These are phyloP conservation scores for Brachionus angularis DNA, from an alignment of 1,140 invertebrate genomes.

Conservation along the genomic window DNA sequence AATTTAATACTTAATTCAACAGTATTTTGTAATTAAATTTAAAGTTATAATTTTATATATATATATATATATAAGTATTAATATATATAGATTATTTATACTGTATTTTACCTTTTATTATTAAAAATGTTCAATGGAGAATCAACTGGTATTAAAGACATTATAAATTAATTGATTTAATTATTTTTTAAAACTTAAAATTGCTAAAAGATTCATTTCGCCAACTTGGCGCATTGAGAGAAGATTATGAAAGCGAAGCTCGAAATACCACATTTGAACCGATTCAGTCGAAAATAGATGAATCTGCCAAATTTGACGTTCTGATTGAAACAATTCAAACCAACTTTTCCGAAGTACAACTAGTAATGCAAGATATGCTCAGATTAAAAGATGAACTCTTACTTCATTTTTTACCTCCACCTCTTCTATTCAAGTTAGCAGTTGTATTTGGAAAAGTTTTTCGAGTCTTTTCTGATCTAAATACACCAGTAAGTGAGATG, in stretches of 20 bases:
- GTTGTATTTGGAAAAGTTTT: constrained; percentile 52
- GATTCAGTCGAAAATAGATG: not conserved
- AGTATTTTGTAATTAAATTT: no score
- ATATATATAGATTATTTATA: no score
- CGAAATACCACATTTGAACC: not conserved
- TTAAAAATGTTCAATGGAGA: no score
- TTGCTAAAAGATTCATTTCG: no score
- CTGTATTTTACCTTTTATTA: no score
- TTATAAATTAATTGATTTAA: no score
- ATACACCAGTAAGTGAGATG: constrained; percentile 54
- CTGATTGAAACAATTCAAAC: not conserved
- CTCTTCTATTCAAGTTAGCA: constrained; percentile 52
- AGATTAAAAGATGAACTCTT: constrained; percentile 57
- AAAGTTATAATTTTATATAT: no score
- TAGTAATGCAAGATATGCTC: constrained; percentile 48
- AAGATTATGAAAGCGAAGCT: constrained; percentile 12
- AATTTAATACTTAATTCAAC: no score
- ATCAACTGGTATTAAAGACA: no score
- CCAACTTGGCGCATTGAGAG: no score
- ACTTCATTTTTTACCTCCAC: constrained; percentile 53
- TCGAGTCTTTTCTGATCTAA: constrained; percentile 49
- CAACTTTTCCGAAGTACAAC: constrained; percentile 33
- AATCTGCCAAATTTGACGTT: constrained; percentile 7
- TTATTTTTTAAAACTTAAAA: no score
- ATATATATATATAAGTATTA: no score